Evolutionary conservation across 2,113 vertebrate genomes (phyloP), one percentile per base, ranked within the genome.

Genomic region (Sinocyclocheilus maitianheensis): DNA sequence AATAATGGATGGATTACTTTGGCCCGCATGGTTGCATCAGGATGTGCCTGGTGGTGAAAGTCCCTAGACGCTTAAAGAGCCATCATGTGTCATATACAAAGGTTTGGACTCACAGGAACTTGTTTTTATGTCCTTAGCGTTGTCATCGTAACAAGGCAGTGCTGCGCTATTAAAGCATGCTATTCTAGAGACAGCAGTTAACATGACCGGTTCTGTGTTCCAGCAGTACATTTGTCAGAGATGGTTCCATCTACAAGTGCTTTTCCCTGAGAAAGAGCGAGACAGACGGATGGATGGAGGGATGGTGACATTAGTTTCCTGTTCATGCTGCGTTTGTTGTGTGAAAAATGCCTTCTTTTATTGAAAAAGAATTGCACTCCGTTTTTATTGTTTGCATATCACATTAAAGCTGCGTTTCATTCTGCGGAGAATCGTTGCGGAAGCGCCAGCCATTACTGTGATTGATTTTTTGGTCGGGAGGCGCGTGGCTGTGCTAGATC

Each of bases 311-410:
- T 84, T 88, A 85, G 84, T 86, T 87, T 89, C 75, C 81, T 69
- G 82, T 80, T 75, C 60, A 65, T 85, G 83, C 63, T 53, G 60
- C 46, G 65, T 85, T 78, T 87, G 87, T 85, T 84, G 88, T 65
- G 58, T 85, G 86, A 87, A 69, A 87, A 85, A 84, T 89, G 84
- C 83, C 74, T 81, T 84, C 76, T 90, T 88, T 90, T 87, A 88
- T 88, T 88, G 84, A 87, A 83, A 82, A 84, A 81, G 83, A 88
- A 90, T 88, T 80, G 84, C 82, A 55, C 79, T 77, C 34, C 72
- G 74, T 84, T 88, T 84, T 89, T 84, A 86, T 87, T 88, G 90
- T 91, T 90, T 91, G 85, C 86, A 78, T 89, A 87, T 88, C 81
- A 30, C 87, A 84, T 90, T 88, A 90, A 90, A 79, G 81, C 86